A percentile compares a stretch with the other conserved stretches of the same genome.
Conservation (phyloP, 2,888 invertebrate species). For the Lepidochrysops patricia region DNA sequence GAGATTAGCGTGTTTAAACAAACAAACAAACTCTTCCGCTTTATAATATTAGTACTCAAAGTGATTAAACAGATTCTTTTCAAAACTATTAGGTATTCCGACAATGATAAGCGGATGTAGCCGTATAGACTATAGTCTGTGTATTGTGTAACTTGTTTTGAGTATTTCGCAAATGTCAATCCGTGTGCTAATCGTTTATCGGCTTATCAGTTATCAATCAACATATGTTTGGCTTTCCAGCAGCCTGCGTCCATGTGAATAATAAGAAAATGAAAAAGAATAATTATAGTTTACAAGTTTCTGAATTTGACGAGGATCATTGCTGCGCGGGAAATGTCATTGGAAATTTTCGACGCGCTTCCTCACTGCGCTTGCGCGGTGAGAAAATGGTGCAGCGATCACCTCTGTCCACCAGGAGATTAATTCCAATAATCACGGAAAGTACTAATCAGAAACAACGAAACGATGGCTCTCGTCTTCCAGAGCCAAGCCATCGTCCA, state of each 20-base stretch:
- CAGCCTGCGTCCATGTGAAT: conserved; percentile 55
- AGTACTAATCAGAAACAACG: conserved; percentile 64
- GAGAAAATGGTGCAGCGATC: conserved; percentile 75
- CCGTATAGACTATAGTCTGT: background rate
- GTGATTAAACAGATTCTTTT: too few relatives aligned
- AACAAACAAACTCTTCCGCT: too few relatives aligned
- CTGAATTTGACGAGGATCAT: conserved; percentile 65
- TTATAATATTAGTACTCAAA: too few relatives aligned
- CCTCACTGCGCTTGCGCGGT: conserved; percentile 80
- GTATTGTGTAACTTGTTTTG: background rate
- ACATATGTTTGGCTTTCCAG: conserved; percentile 56
- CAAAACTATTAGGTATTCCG: too few relatives aligned
- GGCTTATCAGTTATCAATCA: too few relatives aligned
- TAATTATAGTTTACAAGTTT: conserved; percentile 54
- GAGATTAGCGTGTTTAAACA: too few relatives aligned
- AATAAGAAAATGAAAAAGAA: conserved; percentile 61
- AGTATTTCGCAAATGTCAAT: conserved; percentile 4
- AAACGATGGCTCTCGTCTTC: conserved; percentile 61
- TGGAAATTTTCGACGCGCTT: conserved; percentile 76
- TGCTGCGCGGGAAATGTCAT: conserved; percentile 70
- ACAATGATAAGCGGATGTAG: background rate
- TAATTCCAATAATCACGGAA: conserved; percentile 78
- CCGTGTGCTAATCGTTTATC: conserved; percentile 6
- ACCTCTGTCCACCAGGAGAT: conserved; percentile 66
- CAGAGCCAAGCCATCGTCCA: conserved; percentile 68